Percentiles rank a stretch among this genome's conserved stretches.
Conservation (phyloP, 2,113 vertebrate genomes). For the Heterotilapia buettikoferi region DNA sequence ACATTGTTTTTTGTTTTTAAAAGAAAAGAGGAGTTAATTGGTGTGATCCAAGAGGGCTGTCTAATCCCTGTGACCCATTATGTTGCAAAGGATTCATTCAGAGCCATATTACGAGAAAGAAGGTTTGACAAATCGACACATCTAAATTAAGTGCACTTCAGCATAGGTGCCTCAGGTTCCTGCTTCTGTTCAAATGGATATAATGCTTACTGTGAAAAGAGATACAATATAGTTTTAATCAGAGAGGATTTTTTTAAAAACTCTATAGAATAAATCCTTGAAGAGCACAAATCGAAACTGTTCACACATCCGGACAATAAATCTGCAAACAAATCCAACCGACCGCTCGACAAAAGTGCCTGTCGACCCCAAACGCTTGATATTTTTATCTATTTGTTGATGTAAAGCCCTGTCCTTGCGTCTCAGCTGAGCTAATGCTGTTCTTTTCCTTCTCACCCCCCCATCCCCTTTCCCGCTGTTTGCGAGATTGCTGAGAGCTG, state of each 20-base stretch:
- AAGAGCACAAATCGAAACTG: conserved; percentile 69
- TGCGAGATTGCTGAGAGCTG: neutral
- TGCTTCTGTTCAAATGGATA: conserved; percentile 45
- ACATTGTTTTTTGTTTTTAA: conserved; percentile 43
- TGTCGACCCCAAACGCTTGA: conserved; percentile 64
- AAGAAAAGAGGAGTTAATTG: conserved; percentile 32
- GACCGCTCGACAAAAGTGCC: conserved; percentile 75
- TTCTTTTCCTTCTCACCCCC: neutral
- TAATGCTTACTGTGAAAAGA: conserved; percentile 60
- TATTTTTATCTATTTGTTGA: conserved; percentile 55
- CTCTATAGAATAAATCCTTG: conserved; percentile 10
- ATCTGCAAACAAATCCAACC: conserved; percentile 24
- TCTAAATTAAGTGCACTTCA: conserved; percentile 81
- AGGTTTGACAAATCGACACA: conserved; percentile 51
- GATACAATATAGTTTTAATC: conserved; percentile 58
- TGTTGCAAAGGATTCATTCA: conserved; percentile 56
- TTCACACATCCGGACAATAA: conserved; percentile 24
- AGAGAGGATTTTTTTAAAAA: conserved; percentile 28
- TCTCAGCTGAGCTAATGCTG: conserved; percentile 12
- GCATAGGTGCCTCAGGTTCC: conserved; percentile 78
- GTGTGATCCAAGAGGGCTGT: conserved; percentile 41
- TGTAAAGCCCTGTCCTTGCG: conserved; percentile 76
- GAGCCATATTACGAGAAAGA: conserved; percentile 63
- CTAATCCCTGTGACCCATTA: conserved; percentile 36
- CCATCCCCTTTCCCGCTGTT: neutral